Percentiles rank a stretch among this genome's conserved stretches.
Conservation (phyloP, 2,113 vertebrate genomes). For the Corvus cornix region DNA sequence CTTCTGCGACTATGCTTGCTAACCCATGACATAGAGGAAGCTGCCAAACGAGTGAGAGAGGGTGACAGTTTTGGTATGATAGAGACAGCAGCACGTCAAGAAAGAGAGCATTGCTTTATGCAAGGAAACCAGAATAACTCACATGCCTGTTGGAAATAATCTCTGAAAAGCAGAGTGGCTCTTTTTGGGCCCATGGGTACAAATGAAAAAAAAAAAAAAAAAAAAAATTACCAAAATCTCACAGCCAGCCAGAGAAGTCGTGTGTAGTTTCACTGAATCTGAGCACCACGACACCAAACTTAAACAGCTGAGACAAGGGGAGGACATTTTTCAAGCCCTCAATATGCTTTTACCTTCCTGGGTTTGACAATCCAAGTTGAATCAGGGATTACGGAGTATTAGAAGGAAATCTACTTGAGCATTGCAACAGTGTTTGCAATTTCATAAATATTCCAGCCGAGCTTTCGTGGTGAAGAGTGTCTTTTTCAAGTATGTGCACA, state of each 20-base stretch:
- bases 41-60: neutral
- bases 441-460: slow-evolving; percentile 41
- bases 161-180: neutral
- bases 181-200: neutral
- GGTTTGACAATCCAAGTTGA: neutral
- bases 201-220: neutral
- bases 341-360: neutral
- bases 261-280: neutral
- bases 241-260: neutral
- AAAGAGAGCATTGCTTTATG: neutral
- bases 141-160: rapidly evolving
- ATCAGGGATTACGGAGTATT: slow-evolving; percentile 14
- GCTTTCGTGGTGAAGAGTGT: neutral
- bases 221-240: neutral
- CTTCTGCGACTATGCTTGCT: no score
- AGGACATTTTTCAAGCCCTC: neutral
- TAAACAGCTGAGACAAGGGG: neutral
- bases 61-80: rapidly evolving
- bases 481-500: slow-evolving; percentile 25
- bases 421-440: slow-evolving; percentile 1
- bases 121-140: neutral
- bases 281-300: neutral
- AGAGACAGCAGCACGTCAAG: neutral
- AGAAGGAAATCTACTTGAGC: slow-evolving; percentile 28
- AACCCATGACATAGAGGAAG: neutral